Evolutionary conservation across 2,888 invertebrate genomes (phyloP), one percentile per base, ranked within the genome.

Genomic region (Cyclophora albipunctata): DNA sequence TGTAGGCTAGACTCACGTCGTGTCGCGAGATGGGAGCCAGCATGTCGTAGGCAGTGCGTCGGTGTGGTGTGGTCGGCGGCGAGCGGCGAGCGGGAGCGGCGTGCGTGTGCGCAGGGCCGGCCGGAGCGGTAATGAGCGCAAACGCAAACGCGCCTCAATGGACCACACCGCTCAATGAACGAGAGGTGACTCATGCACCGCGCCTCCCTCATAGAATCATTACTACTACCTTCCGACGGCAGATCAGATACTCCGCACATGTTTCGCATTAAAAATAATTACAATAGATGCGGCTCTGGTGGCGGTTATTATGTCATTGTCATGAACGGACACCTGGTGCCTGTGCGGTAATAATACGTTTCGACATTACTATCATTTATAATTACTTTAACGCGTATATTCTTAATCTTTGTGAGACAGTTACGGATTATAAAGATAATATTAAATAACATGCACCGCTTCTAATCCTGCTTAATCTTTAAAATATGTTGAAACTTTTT

Each of bases 61-160:
- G 81, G 78, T 69, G 84, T 78, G 61, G 76, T 57, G 65, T 59
- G 68, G 63, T 64, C 71, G 7, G 42, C 43, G 34, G 83, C 77
- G 78, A 79, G 80, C 81, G 76, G 80, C 81, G 86, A 84, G 84
- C 69, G 61, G 58, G 86, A 84, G 84, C 69, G 61, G 58, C 55
- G 58, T 76, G 86, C 80, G 83, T 84, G 84, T 77, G 85, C 78
- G 80, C 83, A 70, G 82, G 78, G 77, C 82, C 89, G 90, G 88
- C 90, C 85, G 86, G 85, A 87, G 78, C 83, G 76, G 86, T 86
- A 86, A 85, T 85, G 84, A 86, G 81, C 79, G 78, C 79, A 72
- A 77, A 78, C 79, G 78, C 79, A 72, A 77, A 78, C 84, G 82
- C 81, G 81, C 75, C 81, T 86, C 80, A 86, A 86, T 86, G 86